Conservation (phyloP, 2,888 invertebrate genomes). For the Aelia acuminata region DNA sequence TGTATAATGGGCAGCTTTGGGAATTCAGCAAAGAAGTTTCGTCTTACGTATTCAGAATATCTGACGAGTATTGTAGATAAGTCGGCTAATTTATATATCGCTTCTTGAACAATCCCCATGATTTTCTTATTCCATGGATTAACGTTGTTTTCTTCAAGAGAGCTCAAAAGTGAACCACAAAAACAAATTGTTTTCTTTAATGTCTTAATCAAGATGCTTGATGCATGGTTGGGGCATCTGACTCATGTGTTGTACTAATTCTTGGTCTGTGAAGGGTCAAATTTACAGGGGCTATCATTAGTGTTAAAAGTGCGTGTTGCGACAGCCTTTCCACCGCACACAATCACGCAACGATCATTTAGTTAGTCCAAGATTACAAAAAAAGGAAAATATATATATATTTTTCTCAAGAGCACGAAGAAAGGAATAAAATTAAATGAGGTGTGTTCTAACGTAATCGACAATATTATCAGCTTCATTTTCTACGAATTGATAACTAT, state of each 20-base stretch:
- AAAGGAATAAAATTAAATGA: neutral
- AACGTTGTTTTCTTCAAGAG: too few species aligned
- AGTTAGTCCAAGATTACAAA: neutral
- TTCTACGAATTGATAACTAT: neutral
- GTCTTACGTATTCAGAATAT: too few species aligned
- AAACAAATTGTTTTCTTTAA: neutral
- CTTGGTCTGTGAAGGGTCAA: neutral
- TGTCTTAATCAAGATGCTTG: neutral
- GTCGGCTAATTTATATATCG: too few species aligned
- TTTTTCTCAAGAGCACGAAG: neutral
- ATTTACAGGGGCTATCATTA: neutral
- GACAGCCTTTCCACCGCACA: neutral
- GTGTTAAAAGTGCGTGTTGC: constrained; percentile 13
- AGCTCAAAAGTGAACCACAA: too few species aligned
- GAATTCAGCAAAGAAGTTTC: too few species aligned
- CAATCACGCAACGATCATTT: neutral
- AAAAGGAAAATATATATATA: neutral
- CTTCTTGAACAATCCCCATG: too few species aligned
- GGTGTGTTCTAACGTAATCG: neutral
- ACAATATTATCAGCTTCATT: neutral
- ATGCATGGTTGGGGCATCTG: neutral
- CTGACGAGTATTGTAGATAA: too few species aligned
- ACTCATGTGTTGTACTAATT: neutral
- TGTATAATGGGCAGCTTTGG: too few species aligned
- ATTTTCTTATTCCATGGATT: too few species aligned